These are phyloP conservation scores for Burhinus bistriatus DNA, from an alignment of 2,113 vertebrate genomes.

Conservation along the genomic window DNA sequence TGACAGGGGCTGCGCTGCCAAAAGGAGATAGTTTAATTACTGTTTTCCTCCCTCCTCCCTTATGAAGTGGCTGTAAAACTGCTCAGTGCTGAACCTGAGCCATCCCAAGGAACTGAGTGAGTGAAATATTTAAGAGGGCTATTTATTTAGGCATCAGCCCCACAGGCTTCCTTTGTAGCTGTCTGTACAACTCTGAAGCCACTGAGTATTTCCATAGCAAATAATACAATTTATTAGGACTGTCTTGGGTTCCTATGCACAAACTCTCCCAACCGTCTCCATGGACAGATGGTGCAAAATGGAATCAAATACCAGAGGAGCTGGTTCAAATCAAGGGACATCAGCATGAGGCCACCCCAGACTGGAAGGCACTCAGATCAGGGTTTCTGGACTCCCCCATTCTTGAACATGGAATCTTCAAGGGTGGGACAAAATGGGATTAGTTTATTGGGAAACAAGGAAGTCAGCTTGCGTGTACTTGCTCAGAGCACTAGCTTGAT, in stretches of 20 bases:
- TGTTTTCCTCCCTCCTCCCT: slow-evolving; percentile 1
- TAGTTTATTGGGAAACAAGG: background rate
- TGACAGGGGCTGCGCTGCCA: background rate
- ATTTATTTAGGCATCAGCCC: slow-evolving; percentile 38
- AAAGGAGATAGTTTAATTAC: slow-evolving; percentile 55
- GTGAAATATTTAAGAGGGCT: slow-evolving; percentile 25
- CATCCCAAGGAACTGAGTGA: slow-evolving; percentile 3
- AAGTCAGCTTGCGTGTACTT: background rate
- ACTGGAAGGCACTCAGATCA: background rate
- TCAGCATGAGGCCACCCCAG: background rate
- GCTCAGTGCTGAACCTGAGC: slow-evolving; percentile 25
- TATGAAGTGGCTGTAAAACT: slow-evolving; percentile 42
- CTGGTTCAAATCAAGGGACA: background rate
- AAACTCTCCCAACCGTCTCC: background rate
- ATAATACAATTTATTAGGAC: background rate
- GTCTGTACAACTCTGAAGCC: background rate
- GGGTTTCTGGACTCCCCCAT: background rate
- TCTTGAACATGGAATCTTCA: background rate
- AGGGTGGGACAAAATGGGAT: background rate
- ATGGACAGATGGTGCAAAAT: background rate
- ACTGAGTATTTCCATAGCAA: background rate
- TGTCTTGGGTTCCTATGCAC: background rate
- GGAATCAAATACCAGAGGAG: background rate
- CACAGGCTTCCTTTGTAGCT: background rate
- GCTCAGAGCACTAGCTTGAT: background rate